phyloP scores from a whole-genome alignment of 2,113 vertebrate genomes.

The Podilymbus podiceps region DNA sequence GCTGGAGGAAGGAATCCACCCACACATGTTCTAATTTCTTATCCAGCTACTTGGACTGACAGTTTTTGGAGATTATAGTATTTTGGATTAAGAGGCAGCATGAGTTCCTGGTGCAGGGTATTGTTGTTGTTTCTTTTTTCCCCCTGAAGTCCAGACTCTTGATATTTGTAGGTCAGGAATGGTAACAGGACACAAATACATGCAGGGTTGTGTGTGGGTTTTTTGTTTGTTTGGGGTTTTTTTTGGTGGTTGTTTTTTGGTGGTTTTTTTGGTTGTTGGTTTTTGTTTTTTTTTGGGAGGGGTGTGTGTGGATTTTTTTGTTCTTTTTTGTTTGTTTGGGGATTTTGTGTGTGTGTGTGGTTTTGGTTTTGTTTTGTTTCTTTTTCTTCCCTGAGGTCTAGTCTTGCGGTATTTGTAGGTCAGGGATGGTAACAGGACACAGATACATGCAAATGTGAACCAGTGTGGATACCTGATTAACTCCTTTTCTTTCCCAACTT shows the following conservation, averaged over 20 bases:
- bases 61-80: slow-evolving; percentile 1
- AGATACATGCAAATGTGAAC: background rate
- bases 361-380: no score
- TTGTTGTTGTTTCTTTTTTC: background rate
- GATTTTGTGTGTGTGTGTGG: no score
- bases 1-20: slow-evolving; percentile 58
- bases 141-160: background rate
- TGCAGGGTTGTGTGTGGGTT: background rate
- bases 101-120: background rate
- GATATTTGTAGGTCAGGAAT: background rate
- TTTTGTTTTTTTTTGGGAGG: no score
- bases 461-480: background rate
- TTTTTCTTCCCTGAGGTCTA: background rate
- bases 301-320: no score
- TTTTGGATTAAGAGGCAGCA: slow-evolving; percentile 14
- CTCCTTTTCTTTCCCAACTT: background rate
- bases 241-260: background rate
- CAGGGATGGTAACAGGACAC: background rate
- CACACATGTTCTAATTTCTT: slow-evolving; percentile 62
- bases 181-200: background rate
- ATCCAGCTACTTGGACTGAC: slow-evolving; percentile 49
- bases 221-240: background rate
- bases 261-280: no score
- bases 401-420: background rate
- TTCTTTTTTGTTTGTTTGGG: no score